Conservation (phyloP, 1,140 invertebrate species). For the Wasmannia auropunctata region DNA sequence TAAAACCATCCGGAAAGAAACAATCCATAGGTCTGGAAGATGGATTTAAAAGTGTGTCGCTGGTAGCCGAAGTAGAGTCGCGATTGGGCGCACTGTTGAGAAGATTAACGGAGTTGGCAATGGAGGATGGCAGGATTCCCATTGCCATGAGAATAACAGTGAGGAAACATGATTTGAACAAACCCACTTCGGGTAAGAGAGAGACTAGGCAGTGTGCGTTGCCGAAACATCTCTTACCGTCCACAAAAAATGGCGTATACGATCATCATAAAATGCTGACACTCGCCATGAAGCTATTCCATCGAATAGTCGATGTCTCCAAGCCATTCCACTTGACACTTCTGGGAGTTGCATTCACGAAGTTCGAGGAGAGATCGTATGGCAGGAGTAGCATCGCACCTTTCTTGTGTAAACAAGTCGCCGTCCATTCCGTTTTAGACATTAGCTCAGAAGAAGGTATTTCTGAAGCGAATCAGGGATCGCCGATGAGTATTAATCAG, state of each 20-base stretch:
- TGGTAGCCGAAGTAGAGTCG: constrained; percentile 89
- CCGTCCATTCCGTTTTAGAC: constrained; percentile 89
- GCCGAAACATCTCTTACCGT: constrained; percentile 87
- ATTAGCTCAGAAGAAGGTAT: constrained; percentile 81
- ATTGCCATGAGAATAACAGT: constrained; percentile 90
- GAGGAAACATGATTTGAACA: constrained; percentile 88
- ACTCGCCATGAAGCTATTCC: constrained; percentile 91
- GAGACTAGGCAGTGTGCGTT: constrained; percentile 91
- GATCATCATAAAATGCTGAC: constrained; percentile 88
- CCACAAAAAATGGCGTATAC: constrained; percentile 84
- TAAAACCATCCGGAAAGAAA: constrained; percentile 90
- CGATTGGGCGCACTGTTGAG: constrained; percentile 88
- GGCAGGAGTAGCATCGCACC: constrained; percentile 89
- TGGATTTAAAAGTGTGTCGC: constrained; percentile 89
- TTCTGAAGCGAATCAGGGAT: constrained; percentile 76
- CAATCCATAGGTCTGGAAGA: constrained; percentile 91
- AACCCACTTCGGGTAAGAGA: constrained; percentile 87
- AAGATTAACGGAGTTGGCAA: constrained; percentile 89
- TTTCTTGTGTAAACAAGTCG: constrained; percentile 89
- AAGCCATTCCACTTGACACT: constrained; percentile 92
- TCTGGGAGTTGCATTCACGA: constrained; percentile 91
- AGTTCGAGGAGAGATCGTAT: constrained; percentile 89
- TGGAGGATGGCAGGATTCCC: constrained; percentile 91
- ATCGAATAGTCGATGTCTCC: constrained; percentile 89
- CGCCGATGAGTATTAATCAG: constrained; percentile 82